These are phyloP conservation scores for Gopherus flavomarginatus DNA, from an alignment of 2,113 vertebrate genomes.

Conservation along the genomic window DNA sequence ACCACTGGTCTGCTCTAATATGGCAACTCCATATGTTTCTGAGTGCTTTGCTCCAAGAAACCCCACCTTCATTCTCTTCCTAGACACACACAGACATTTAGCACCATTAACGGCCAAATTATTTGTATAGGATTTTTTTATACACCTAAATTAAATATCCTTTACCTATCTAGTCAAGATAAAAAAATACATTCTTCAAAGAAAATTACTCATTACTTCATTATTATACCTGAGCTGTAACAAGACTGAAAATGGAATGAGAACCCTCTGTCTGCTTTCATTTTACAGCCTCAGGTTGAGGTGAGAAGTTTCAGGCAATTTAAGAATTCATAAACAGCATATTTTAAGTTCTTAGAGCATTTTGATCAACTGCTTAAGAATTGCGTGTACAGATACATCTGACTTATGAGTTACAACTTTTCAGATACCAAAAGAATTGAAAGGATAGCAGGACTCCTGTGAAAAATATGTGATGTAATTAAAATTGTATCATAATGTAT, in stretches of 20 bases:
- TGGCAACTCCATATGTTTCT: not conserved
- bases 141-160: not conserved
- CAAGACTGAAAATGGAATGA: not conserved
- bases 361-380: not conserved
- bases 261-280: not conserved
- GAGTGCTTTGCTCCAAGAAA: not conserved
- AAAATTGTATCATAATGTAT: not conserved
- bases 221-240: not conserved
- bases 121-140: not conserved
- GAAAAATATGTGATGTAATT: not conserved
- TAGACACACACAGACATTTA: not conserved
- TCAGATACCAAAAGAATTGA: not conserved
- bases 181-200: not conserved
- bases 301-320: not conserved
- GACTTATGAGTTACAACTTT: not conserved
- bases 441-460: not conserved
- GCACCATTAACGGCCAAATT: not conserved
- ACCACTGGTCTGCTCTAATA: not conserved
- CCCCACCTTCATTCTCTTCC: not conserved
- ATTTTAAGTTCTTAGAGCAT: not conserved
- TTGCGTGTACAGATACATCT: not conserved
- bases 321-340: not conserved
- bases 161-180: not conserved
- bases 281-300: not conserved
- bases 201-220: not conserved